phyloP scores from a whole-genome alignment of 92 coral and sea anemone genomes.

The Metridium senile region DNA sequence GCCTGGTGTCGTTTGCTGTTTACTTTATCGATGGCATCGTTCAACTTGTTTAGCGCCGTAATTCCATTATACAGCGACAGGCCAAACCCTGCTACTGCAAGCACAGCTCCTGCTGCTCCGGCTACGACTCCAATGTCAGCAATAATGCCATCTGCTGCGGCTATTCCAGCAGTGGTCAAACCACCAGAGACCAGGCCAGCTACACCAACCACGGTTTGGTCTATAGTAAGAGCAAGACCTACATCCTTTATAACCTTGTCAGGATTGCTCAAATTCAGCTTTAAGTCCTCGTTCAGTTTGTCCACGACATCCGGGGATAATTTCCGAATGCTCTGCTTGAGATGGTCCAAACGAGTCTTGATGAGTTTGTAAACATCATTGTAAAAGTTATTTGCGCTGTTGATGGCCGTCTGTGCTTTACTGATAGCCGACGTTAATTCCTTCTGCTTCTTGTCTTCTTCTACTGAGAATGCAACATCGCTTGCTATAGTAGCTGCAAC shows the following conservation, averaged over 20 bases:
- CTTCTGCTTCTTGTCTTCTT: conserved; percentile 50
- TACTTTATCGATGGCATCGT: conserved; percentile 67
- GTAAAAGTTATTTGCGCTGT: conserved; percentile 62
- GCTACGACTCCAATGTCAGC: conserved; percentile 62
- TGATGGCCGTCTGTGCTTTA: conserved; percentile 53
- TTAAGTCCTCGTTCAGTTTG: conserved; percentile 53
- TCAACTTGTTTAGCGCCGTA: conserved; percentile 47
- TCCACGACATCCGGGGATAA: conserved; percentile 58
- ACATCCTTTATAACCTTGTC: conserved; percentile 48
- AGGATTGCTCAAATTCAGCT: conserved; percentile 50
- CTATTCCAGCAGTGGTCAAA: conserved; percentile 56
- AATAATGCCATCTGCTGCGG: conserved; percentile 59
- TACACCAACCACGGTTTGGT: conserved; percentile 40
- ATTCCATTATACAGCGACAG: conserved; percentile 61
- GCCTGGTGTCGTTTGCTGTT: conserved; percentile 47
- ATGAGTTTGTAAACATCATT: conserved; percentile 56
- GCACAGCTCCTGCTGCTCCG: conserved; percentile 51
- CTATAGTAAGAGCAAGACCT: conserved; percentile 36
- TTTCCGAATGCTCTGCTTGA: conserved; percentile 69
- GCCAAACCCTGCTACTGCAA: conserved; percentile 72
- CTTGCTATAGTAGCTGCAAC: conserved; percentile 48
- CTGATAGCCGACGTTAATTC: conserved; percentile 41
- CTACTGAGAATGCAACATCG: conserved; percentile 47
- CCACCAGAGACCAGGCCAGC: conserved; percentile 48
- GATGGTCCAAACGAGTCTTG: conserved; percentile 66